Evolutionary conservation across 2,797 vertebrate species (phyloP), one percentile per base, ranked within the genome.

Genomic region (Sebastes variabilis): DNA sequence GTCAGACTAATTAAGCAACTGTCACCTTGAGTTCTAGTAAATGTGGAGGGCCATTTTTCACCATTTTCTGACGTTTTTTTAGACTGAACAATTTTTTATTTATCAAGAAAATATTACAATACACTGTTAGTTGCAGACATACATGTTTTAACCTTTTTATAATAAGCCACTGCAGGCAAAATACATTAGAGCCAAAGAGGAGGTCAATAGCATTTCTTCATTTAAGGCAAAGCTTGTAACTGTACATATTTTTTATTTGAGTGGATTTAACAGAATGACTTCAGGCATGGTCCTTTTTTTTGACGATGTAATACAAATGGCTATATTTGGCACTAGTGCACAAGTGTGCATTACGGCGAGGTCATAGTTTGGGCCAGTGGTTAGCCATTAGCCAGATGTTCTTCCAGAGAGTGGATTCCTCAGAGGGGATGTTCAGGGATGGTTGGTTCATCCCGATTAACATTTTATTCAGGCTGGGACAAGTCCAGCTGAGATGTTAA

Each of bases 381-480:
- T 59, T 60, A 52, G 66, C 68, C 58, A 64, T 72, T 79, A 67
- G 70, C 55, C 81, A 86, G 67, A 79, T 82, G 75, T 74, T 75
- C 52, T 73, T 61, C 66, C 56, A 58, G 22, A 60, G 34, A 74
- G 13, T 62, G 14, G n/a, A 66, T 62, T 77, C 32, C 73, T 81
- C 65, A 22, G 72, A 77, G 55, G 61, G 6, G 27, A 66, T 77
- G 54, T 81, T 72, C 64, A 16, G 36, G 72, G 66, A 72, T 69
- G 75, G 55, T 66, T 74, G 66, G 73, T 68, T 89, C 79, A 80
- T 36, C 77, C 25, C 13, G 24, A 85, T 77, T 84, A 79, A 86
- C 54, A n/a, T 59, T 86, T 83, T 36, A 74, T 72, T 82, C 64
- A 25, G 64, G 5, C 72, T 25, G 59, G 70, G 46, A 75, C 62